These are phyloP conservation scores for Peromyscus leucopus DNA, from an alignment of 2,113 vertebrate genomes.

Conservation along the genomic window DNA sequence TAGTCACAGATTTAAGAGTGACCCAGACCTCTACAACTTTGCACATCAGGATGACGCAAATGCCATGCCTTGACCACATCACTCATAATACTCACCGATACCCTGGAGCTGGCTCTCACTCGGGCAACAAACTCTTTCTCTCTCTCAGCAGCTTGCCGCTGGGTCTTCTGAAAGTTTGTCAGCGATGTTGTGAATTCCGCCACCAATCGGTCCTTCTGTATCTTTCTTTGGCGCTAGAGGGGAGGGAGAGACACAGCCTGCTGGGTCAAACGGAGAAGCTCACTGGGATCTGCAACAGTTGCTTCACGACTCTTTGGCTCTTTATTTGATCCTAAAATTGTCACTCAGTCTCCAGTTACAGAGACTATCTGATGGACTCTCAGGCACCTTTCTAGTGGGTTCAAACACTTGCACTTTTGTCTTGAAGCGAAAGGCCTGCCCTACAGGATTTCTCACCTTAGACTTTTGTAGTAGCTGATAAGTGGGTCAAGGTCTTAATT, in stretches of 20 bases:
- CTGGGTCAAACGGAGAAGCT: conserved; percentile 57
- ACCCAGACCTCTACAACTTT: background rate
- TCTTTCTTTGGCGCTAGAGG: conserved; percentile 94
- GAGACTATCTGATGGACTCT: background rate
- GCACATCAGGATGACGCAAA: background rate
- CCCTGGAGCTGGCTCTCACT: conserved; percentile 95
- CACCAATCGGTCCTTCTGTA: conserved; percentile 96
- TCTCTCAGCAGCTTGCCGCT: conserved; percentile 94
- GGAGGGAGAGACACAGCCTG: conserved; percentile 3
- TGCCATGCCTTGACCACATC: background rate
- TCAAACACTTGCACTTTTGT: background rate
- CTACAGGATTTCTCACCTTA: background rate
- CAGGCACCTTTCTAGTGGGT: background rate
- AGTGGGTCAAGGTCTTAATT: background rate
- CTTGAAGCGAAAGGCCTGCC: background rate
- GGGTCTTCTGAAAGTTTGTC: conserved; percentile 94
- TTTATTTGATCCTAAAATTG: conserved; percentile 46
- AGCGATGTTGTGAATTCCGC: conserved; percentile 94
- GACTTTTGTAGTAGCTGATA: conserved; percentile 3
- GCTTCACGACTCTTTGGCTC: background rate
- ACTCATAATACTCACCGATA: conserved; percentile 91
- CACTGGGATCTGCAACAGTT: background rate
- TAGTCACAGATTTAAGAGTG: background rate
- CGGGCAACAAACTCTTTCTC: conserved; percentile 97
- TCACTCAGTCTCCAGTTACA: background rate